A percentile compares a stretch with the other conserved stretches of the same genome.
Evolutionary conservation across 2,888 invertebrate genomes (phyloP).

Genomic region (Neria commutata): DNA sequence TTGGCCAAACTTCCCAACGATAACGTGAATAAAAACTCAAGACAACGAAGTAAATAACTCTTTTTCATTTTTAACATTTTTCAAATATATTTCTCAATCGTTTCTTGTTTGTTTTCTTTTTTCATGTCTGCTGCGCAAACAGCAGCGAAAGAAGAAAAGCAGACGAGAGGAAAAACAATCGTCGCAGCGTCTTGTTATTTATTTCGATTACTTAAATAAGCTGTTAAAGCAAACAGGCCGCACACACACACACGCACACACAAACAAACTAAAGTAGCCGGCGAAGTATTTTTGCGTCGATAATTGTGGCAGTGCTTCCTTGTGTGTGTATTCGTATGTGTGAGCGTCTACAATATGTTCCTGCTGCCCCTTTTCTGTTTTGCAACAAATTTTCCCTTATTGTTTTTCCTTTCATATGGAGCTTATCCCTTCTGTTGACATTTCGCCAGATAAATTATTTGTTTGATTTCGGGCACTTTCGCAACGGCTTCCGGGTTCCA

Average conservation of each 20-base stretch:
- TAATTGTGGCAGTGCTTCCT: background rate
- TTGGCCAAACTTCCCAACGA: too few species aligned
- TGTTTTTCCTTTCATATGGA: background rate
- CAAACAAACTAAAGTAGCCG: constrained; percentile 19
- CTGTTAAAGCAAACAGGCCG: constrained; percentile 32
- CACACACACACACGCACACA: constrained; percentile 24
- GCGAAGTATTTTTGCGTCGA: background rate
- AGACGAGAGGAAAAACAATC: constrained; percentile 11
- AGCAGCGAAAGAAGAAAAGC: background rate
- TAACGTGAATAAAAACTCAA: too few species aligned
- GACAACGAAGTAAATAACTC: too few species aligned
- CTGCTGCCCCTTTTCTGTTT: constrained; percentile 6
- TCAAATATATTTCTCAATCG: too few species aligned
- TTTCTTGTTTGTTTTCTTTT: constrained; percentile 20
- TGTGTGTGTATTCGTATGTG: background rate
- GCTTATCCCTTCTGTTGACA: constrained; percentile 15
- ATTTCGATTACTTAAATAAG: constrained; percentile 43
- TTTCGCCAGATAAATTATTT: constrained; percentile 33
- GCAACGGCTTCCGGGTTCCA: background rate
- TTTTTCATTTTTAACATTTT: too few species aligned
- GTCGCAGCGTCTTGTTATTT: constrained; percentile 31
- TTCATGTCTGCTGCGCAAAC: too few species aligned
- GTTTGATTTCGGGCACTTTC: constrained; percentile 34
- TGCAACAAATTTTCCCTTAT: too few species aligned
- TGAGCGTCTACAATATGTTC: background rate